These are phyloP conservation scores for Caracal caracal DNA, from an alignment of 2,113 vertebrate species.

Conservation along the genomic window DNA sequence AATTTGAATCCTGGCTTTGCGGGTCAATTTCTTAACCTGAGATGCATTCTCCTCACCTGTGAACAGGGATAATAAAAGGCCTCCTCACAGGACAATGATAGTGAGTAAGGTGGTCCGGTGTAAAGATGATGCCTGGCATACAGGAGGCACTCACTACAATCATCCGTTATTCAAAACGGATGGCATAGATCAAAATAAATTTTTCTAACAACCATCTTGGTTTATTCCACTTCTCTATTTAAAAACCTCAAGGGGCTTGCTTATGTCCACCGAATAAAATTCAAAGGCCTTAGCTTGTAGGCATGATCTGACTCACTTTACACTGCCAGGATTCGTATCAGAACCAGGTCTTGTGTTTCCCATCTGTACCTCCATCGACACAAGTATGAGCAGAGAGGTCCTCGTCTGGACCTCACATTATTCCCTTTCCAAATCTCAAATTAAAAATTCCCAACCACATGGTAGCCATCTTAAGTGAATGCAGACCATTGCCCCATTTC, in stretches of 20 bases:
- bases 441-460: conserved; percentile 20
- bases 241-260: background rate
- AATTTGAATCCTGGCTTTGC: background rate
- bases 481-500: conserved; percentile 34
- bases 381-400: background rate
- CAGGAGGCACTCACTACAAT: background rate
- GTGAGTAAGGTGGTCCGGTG: background rate
- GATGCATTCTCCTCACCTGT: background rate
- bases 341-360: background rate
- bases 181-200: background rate
- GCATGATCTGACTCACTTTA: background rate
- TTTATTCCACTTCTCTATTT: background rate
- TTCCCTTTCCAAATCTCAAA: conserved; percentile 37
- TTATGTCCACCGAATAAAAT: background rate
- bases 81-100: background rate
- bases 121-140: background rate
- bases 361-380: background rate
- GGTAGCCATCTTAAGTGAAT: conserved; percentile 40
- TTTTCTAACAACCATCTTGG: background rate
- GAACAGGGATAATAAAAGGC: background rate
- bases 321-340: background rate
- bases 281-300: background rate
- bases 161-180: background rate
- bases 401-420: background rate
- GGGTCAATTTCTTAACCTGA: background rate